These are phyloP conservation scores for Herpailurus yagouaroundi DNA, from an alignment of 2,113 vertebrate genomes.

Conservation along the genomic window DNA sequence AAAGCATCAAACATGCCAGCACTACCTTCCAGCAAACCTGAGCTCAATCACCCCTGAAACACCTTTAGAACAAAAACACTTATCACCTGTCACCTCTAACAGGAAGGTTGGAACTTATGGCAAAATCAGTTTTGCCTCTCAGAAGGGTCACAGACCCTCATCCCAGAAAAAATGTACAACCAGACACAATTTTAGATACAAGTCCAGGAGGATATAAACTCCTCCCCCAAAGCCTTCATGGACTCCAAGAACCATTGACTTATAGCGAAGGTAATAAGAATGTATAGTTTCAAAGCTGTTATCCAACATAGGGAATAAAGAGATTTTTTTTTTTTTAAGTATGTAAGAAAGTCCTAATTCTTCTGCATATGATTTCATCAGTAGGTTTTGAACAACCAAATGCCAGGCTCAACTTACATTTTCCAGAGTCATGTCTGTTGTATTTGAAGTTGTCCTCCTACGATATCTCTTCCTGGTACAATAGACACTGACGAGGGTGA, in stretches of 20 bases:
- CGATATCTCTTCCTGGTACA: conserved; percentile 83
- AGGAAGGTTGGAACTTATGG: neutral
- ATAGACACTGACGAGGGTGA: conserved; percentile 82
- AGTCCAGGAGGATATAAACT: neutral
- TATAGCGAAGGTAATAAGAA: neutral
- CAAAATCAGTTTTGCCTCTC: neutral
- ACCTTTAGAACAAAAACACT: neutral
- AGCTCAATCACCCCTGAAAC: neutral
- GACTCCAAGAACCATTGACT: neutral
- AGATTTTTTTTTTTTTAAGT: neutral
- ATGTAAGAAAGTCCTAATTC: neutral
- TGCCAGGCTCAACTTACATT: conserved; percentile 78
- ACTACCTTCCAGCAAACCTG: neutral
- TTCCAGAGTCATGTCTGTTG: neutral
- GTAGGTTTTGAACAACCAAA: neutral
- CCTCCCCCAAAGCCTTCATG: neutral
- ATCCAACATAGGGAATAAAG: neutral
- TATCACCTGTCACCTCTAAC: neutral
- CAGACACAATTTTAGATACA: neutral
- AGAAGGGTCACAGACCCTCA: neutral
- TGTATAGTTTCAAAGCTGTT: neutral
- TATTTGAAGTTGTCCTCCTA: neutral
- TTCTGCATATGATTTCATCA: neutral
- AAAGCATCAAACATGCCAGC: neutral
- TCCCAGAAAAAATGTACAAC: neutral